phyloP scores from a whole-genome alignment of 2,888 invertebrate species.

The Endotricha flammealis region DNA sequence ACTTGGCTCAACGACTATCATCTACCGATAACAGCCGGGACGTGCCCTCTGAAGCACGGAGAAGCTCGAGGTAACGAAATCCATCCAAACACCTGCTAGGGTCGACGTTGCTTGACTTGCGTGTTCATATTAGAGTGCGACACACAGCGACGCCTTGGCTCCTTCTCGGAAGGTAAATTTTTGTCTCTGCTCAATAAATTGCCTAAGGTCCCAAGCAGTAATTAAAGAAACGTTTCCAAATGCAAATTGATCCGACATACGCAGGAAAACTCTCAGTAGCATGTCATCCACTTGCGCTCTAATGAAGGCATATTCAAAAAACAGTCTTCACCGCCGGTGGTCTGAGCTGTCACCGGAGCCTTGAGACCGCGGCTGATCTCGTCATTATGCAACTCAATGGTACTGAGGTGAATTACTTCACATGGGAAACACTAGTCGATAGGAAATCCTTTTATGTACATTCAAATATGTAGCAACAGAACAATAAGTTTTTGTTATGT shows the following conservation, averaged over 20 bases:
- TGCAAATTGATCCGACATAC: constrained; percentile 13
- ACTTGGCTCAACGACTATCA: too few relatives aligned
- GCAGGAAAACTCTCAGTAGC: constrained; percentile 34
- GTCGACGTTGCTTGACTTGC: too few relatives aligned
- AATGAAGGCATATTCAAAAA: constrained; percentile 67
- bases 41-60: too few relatives aligned
- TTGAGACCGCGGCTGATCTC: constrained; percentile 26
- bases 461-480: neutral
- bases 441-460: constrained; percentile 5
- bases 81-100: too few relatives aligned
- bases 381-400: constrained; percentile 35
- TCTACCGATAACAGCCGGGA: too few relatives aligned
- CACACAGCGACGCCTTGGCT: too few relatives aligned
- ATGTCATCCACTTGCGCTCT: constrained; percentile 51
- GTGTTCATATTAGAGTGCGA: too few relatives aligned
- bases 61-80: too few relatives aligned
- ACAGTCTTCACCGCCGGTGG: constrained; percentile 59
- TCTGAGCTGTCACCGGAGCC: constrained; percentile 45
- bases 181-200: neutral
- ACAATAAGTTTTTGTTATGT: too few relatives aligned
- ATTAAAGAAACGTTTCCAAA: constrained; percentile 21
- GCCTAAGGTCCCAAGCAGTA: constrained; percentile 7
- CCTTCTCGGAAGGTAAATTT: too few relatives aligned
- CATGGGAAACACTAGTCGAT: constrained; percentile 16
- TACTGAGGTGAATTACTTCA: constrained; percentile 37